Percentiles rank a stretch among this genome's conserved stretches.
These are phyloP conservation scores for Xanthorhoe designata DNA, from an alignment of 2,888 invertebrate genomes.

Conservation along the genomic window DNA sequence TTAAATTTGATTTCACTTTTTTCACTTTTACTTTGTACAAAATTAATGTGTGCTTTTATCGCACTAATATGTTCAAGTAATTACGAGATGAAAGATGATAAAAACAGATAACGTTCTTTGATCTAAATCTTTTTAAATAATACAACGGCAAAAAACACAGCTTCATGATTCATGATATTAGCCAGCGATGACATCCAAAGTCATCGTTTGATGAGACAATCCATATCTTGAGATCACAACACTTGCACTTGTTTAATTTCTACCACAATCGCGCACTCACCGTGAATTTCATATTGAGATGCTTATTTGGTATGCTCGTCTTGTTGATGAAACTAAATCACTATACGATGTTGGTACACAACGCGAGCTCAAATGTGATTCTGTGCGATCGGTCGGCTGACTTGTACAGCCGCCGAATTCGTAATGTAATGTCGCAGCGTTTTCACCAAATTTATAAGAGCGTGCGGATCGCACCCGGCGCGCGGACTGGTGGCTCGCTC, in stretches of 20 bases:
- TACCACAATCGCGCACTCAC: constrained; percentile 74
- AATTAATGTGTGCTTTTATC: constrained; percentile 48
- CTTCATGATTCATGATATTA: background rate
- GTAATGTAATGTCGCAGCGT: constrained; percentile 80
- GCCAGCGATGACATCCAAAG: constrained; percentile 13
- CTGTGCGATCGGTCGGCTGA: constrained; percentile 71
- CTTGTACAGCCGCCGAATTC: constrained; percentile 81
- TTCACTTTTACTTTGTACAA: constrained; percentile 73
- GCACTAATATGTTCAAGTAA: constrained; percentile 22
- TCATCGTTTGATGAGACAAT: constrained; percentile 23
- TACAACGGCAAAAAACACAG: background rate
- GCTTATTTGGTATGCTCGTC: constrained; percentile 70
- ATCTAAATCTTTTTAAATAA: constrained; percentile 17
- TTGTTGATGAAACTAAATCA: constrained; percentile 78
- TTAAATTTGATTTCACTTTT: constrained; percentile 80
- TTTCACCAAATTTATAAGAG: constrained; percentile 85
- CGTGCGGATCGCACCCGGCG: constrained; percentile 69
- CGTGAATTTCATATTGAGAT: constrained; percentile 82
- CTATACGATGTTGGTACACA: constrained; percentile 65
- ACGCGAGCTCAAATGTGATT: constrained; percentile 62
- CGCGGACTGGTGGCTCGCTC: constrained; percentile 58
- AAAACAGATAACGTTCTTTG: constrained; percentile 14
- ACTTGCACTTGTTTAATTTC: constrained; percentile 47
- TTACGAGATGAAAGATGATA: constrained; percentile 18
- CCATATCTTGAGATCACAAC: constrained; percentile 36